A percentile compares a stretch with the other conserved stretches of the same genome.
These are phyloP conservation scores for Sinhomidia bicolor DNA, from an alignment of 2,888 invertebrate species.

Conservation along the genomic window DNA sequence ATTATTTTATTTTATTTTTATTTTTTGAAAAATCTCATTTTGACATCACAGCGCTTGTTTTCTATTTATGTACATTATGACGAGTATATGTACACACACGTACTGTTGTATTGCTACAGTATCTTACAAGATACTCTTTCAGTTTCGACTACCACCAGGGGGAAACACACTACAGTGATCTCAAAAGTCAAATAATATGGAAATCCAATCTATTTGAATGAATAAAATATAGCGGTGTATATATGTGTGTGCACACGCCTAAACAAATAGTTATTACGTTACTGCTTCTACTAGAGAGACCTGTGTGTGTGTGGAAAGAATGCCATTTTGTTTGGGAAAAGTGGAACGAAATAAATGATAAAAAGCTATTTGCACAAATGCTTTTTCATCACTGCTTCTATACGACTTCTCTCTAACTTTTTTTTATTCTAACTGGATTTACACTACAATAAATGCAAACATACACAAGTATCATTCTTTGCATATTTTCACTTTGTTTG, in stretches of 20 bases:
- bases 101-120: too few species aligned
- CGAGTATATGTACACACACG: not conserved
- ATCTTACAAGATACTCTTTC: not conserved
- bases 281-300: too few species aligned
- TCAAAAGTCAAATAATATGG: conserved; percentile 25
- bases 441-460: not conserved
- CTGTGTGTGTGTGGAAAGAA: not conserved
- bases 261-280: not conserved
- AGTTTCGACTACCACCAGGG: not conserved
- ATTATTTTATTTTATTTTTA: not conserved
- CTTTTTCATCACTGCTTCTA: not conserved
- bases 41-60: not conserved
- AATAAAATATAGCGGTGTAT: not conserved
- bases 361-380: not conserved
- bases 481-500: too few species aligned
- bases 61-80: not conserved
- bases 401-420: not conserved
- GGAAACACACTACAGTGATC: not conserved
- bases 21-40: not conserved
- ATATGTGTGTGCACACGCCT: not conserved
- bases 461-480: not conserved
- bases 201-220: conserved; percentile 19
- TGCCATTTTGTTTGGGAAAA: not conserved
- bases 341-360: conserved; percentile 5
- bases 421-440: not conserved